Evolutionary conservation across 1,140 invertebrate species (phyloP), one percentile per base, ranked within the genome.

Genomic region (Heliconius congener): DNA sequence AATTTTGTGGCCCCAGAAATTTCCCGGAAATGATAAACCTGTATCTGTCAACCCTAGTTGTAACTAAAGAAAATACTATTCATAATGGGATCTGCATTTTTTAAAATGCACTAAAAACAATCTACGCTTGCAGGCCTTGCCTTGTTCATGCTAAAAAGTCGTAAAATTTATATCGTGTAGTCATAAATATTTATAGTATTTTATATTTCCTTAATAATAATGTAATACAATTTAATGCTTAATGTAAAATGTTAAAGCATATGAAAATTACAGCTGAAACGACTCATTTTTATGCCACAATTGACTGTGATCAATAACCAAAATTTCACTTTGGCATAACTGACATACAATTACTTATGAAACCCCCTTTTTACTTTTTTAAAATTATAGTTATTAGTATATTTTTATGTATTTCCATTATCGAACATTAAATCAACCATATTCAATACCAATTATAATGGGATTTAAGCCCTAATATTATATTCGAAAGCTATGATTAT

Each of bases 401-500:
- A 66, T 30, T 13, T 13, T 30, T 30, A 66, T 30, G 27, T 60
- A 66, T 66, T 30, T 66, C 30, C 27, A 66, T 66, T 66, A 30
- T 13, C 13, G 23, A 50, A 23, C 23, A 30, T 55, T 74, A 55
- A 52, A n/a, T 37, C 76, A 81, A 74, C 75, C 73, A 80, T 70
- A 83, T 83, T 83, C 83, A 81, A 86, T 85, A 82, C 81, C 82
- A 82, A 80, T 85, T 83, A 84, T 84, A 83, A 84, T 42, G 74
- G 79, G 77, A 78, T 86, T 84, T 80, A 79, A 52, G 80, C 78
- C 81, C 83, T 83, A 77, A 76, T 84, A 83, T 84, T 81, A 76
- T 76, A 81, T 83, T 80, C 60, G 81, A 84, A 86, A 82, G 76
- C 80, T 84, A 83, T 86, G 82, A 86, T 88, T 86, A 85, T 75